phyloP scores from a whole-genome alignment of 2,797 vertebrate genomes.

The Ciconia nigra region DNA sequence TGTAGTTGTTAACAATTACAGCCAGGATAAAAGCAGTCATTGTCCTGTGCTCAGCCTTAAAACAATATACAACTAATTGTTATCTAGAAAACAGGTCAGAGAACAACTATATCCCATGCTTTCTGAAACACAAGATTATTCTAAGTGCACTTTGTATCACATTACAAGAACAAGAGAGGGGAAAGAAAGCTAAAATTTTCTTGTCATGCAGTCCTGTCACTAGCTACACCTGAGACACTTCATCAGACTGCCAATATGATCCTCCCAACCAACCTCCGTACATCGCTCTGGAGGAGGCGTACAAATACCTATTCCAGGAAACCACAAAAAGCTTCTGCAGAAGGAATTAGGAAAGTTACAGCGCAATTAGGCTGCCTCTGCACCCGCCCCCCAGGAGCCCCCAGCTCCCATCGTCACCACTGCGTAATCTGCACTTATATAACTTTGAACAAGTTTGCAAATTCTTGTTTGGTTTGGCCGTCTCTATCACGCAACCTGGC shows the following conservation, averaged over 20 bases:
- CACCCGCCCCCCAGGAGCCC: neutral
- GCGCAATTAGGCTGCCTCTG: neutral
- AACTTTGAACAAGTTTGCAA: accelerated
- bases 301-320: neutral
- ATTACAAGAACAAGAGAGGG: neutral
- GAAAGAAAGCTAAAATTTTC: neutral
- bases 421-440: accelerated
- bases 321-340: neutral
- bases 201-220: neutral
- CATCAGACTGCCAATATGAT: neutral
- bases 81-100: neutral
- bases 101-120: neutral
- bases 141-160: neutral
- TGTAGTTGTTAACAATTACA: constrained; percentile 97
- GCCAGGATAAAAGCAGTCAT: constrained; percentile 98
- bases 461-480: neutral
- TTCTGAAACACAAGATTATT: accelerated
- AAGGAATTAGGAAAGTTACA: neutral
- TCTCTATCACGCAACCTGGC: accelerated
- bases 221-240: neutral
- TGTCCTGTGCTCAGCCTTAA: constrained; percentile 93
- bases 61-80: neutral
- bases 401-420: neutral
- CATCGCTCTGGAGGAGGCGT: neutral
- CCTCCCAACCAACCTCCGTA: neutral